A percentile compares a stretch with the other conserved stretches of the same genome.
Evolutionary conservation across 2,888 invertebrate genomes (phyloP).

Genomic region (Stenolophus ochropezus): DNA sequence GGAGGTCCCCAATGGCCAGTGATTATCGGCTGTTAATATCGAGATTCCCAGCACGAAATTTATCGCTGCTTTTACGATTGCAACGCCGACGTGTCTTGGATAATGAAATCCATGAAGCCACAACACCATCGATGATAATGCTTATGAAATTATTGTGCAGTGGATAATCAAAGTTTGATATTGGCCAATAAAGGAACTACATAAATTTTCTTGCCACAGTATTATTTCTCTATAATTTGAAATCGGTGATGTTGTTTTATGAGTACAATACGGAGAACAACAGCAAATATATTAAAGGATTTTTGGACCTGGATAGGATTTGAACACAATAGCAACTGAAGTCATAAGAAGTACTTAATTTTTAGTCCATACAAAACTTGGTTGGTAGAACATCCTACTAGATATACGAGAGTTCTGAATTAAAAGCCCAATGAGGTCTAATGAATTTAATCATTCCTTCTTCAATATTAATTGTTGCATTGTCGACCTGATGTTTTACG

Average conservation of each 20-base stretch:
- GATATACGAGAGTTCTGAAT: too few relatives aligned
- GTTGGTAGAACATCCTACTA: too few relatives aligned
- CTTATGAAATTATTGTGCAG: neutral
- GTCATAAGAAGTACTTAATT: too few relatives aligned
- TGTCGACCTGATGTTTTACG: too few relatives aligned
- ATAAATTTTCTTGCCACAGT: neutral
- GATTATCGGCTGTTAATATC: constrained; percentile 60
- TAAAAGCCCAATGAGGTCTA: too few relatives aligned
- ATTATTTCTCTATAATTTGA: neutral
- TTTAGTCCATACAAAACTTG: too few relatives aligned
- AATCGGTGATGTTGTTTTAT: neutral
- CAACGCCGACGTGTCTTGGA: neutral
- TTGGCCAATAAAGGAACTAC: neutral
- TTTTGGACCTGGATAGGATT: too few relatives aligned
- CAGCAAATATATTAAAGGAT: too few relatives aligned
- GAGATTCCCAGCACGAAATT: constrained; percentile 56
- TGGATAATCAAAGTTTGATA: neutral
- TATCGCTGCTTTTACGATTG: constrained; percentile 58
- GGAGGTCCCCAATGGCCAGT: neutral
- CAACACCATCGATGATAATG: neutral
- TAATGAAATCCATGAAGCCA: neutral
- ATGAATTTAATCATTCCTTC: too few relatives aligned
- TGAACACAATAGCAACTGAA: too few relatives aligned
- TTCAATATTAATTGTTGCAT: too few relatives aligned
- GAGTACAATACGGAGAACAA: too few relatives aligned